These are phyloP conservation scores for Drosophila cracens DNA, from an alignment of 2,888 invertebrate genomes.

Conservation along the genomic window DNA sequence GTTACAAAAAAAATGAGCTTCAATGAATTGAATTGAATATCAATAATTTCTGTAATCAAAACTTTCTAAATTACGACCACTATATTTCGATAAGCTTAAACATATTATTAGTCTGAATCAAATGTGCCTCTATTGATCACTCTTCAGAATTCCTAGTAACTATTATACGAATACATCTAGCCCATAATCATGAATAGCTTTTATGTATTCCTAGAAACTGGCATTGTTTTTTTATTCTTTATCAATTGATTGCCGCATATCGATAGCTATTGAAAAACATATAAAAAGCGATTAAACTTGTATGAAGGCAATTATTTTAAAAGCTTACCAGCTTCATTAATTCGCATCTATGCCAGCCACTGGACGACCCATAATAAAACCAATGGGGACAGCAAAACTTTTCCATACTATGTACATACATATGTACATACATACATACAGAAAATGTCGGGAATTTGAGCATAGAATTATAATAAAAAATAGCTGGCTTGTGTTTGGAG, in stretches of 20 bases:
- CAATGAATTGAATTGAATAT: not conserved
- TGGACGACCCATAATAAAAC: constrained; percentile 40
- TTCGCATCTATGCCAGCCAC: constrained; percentile 33
- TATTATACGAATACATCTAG: not conserved
- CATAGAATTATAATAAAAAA: constrained; percentile 79
- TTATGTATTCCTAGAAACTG: not conserved
- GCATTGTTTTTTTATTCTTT: not conserved
- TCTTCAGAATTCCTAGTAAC: not conserved
- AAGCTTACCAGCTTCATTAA: constrained; percentile 65
- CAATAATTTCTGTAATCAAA: not conserved
- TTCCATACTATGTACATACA: constrained; percentile 13
- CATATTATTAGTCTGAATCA: not conserved
- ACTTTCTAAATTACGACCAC: not conserved
- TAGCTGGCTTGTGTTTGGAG: constrained; percentile 48
- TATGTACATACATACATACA: constrained; percentile 7
- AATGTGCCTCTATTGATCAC: not conserved
- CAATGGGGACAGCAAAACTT: constrained; percentile 37
- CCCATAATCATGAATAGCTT: not conserved
- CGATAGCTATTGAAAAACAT: constrained; percentile 3
- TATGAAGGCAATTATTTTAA: constrained; percentile 68
- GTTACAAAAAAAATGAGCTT: too few species aligned
- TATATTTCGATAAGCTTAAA: not conserved
- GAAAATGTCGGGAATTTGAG: constrained; percentile 63
- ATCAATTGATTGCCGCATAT: constrained; percentile 8
- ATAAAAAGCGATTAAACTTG: constrained; percentile 22